Evolutionary conservation across 2,888 invertebrate species (phyloP).

Genomic region (Drosophila pegasa): DNA sequence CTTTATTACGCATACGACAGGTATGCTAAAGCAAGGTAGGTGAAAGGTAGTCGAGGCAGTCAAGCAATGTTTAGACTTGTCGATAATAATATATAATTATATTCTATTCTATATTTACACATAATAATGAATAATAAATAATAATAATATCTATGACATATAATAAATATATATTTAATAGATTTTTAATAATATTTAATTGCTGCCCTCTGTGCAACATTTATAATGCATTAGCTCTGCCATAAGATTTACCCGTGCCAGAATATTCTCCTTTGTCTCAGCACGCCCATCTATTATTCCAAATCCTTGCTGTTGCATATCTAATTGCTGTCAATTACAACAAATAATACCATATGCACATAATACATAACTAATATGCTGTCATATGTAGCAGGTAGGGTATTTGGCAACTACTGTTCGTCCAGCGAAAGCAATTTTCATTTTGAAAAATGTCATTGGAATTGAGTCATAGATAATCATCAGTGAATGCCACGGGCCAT

Average conservation of each 20-base stretch:
- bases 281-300: background rate
- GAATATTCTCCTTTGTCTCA: background rate
- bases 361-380: background rate
- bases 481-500: background rate
- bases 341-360: background rate
- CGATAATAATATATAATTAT: background rate
- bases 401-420: slow-evolving; percentile 3
- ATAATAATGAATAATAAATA: background rate
- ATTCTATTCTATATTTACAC: background rate
- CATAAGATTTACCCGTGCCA: background rate
- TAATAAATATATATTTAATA: too few species aligned
- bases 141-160: too few species aligned
- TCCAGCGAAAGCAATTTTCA: background rate
- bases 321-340: background rate
- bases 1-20: background rate
- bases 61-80: too few species aligned
- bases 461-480: slow-evolving; percentile 11
- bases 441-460: background rate
- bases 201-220: background rate
- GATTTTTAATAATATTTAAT: too few species aligned
- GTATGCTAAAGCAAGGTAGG: background rate
- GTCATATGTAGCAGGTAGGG: slow-evolving; percentile 1
- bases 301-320: background rate
- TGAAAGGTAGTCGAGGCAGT: background rate
- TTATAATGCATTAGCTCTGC: background rate